Conservation (phyloP, 2,113 vertebrate species). For the Dendrocopos noguchii region DNA sequence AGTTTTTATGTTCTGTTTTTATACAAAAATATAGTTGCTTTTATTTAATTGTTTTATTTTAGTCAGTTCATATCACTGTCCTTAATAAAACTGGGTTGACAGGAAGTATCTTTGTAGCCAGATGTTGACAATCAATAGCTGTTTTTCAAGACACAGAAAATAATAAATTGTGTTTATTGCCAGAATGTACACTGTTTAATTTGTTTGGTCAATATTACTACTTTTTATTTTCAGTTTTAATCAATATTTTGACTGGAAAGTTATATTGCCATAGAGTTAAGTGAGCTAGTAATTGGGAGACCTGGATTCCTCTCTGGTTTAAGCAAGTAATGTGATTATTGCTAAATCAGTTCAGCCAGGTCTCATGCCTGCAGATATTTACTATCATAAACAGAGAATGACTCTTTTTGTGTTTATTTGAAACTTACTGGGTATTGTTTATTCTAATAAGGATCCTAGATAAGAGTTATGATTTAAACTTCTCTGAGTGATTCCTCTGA, state of each 20-base stretch:
- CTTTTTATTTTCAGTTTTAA: constrained; percentile 16
- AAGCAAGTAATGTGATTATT: not conserved
- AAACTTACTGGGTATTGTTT: constrained; percentile 6
- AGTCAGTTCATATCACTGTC: not conserved
- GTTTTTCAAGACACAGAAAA: not conserved
- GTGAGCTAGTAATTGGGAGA: not conserved
- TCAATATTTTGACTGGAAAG: not conserved
- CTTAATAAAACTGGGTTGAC: not conserved
- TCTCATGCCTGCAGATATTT: not conserved
- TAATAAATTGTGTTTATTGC: not conserved
- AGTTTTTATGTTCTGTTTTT: not conserved
- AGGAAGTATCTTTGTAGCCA: not conserved
- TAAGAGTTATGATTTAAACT: not conserved
- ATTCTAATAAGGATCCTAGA: not conserved
- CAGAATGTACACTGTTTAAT: not conserved
- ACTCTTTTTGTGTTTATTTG: not conserved
- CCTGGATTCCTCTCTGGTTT: not conserved
- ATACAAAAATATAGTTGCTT: not conserved
- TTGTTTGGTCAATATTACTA: not conserved
- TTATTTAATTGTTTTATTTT: not conserved
- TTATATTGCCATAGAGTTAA: not conserved
- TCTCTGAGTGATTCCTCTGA: not conserved
- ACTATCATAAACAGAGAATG: not conserved
- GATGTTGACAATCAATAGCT: not conserved
- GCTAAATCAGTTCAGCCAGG: constrained; percentile 19